Evolutionary conservation across 2,797 vertebrate genomes (phyloP), one percentile per base, ranked within the genome.

Genomic region (Darevskia nairensis): DNA sequence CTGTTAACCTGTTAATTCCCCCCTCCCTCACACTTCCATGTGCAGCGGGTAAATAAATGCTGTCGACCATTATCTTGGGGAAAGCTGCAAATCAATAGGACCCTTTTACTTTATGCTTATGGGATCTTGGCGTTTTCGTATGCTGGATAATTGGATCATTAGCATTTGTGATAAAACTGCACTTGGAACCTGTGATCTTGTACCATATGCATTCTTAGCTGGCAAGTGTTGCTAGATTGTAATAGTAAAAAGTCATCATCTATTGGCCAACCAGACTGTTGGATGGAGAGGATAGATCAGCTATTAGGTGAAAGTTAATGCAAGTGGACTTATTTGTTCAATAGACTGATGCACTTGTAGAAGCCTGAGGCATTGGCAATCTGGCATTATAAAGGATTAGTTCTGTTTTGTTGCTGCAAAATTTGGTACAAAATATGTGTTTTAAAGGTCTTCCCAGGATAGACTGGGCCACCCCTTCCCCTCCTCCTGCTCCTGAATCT

Each of bases 201-300:
- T 94, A 96, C 82, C 2, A 9, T 50, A 0, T 92, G 92, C 84
- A 95, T 89, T 89, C 94, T 94, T 95, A 95, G 96, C 95, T 96
- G 96, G 95, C 94, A 96, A 87, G 59, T 88, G 94, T 0, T 87
- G 86, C 92, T 93, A 93, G 93, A 86, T 41, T 93, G 95, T 95
- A 95, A 96, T 95, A 95, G 96, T 96, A 96, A 96, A 96, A 95
- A 55, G 96, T 88, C 91, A 93, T 91, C 17, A 69, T 92, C 94
- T 92, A 92, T 93, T 96, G 94, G 92, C 94, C 94, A 95, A 94
- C 94, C 92, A 94, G 92, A 92, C 91, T 94, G 91, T 93, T 92
- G 89, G 81, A 93, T 93, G 91, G 89, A 91, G 89, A 94, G 89
- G 94, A 94, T 95, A 91, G 84, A 95, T 94, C 69, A 90, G 92